Base-by-base conservation (phyloP, 2,113 vertebrate species). In the Ophiodon elongatus region DNA sequence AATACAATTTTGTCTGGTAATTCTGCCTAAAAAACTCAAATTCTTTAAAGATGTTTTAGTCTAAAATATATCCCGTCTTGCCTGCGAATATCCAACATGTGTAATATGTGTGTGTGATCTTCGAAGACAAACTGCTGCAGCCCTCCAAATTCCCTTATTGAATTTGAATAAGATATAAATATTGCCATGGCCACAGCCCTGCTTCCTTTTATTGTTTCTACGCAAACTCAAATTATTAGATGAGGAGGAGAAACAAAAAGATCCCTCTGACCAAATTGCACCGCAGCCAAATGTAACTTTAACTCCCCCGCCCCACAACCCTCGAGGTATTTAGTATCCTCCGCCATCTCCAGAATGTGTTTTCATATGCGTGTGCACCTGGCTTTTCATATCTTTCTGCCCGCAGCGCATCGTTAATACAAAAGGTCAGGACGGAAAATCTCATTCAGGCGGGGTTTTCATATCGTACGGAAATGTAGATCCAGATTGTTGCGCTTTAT, bases 391-490 rank as follows among this genome's bases (percentile, higher is more conserved):
- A 8, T 62, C 54, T 50, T 52, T 76, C 52, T 39, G 1, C 80
- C 60, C 19, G 0, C 21, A 82, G 72, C 31, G 1, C 33, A 25
- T 13, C 29, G 35, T 71, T 79, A 27, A 43, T 21, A n/a, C 50
- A 76, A 33, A 31, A 72, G 37, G 45, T 79, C 76, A 64, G 52
- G 63, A 33, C n/a, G 14, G 23, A 27, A 33, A 72, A 75, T 74
- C 75, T 75, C 45, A 31, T 59, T 83, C 54, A 54, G 37, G 19
- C 39, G n/a, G n/a, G 39, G 25, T n/a, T 64, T 37, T 81, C 57
- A 77, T 29, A 64, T 76, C 84, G 62, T 50, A 7, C 7, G 9
- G 35, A 82, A 80, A 65, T 27, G 66, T 41, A 78, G 62, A 85
- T 76, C 67, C 75, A 50, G 10, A 54, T 72, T 71, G 66, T 11